Conservation (phyloP, 2,113 vertebrate species). For the Oostethus manadensis region DNA sequence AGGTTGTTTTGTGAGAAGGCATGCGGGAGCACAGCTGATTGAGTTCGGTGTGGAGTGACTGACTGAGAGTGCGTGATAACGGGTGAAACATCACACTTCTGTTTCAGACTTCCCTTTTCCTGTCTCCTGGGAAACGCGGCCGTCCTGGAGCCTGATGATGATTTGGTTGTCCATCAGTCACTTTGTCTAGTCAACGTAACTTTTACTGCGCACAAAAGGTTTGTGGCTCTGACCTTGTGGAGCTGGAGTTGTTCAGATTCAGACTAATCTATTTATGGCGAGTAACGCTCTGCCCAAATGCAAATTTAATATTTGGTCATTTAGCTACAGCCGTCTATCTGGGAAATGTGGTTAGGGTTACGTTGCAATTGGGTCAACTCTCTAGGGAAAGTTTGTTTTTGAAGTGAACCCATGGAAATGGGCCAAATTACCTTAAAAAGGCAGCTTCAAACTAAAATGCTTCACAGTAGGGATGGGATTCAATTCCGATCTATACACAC, state of each 20-base stretch:
- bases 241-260: not conserved
- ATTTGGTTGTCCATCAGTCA: not conserved
- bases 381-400: too few species aligned
- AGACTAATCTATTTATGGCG: too few species aligned
- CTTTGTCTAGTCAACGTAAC: not conserved
- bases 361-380: too few species aligned
- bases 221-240: not conserved
- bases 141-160: slow-evolving; percentile 6
- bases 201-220: not conserved
- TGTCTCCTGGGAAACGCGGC: slow-evolving; percentile 13
- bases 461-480: too few species aligned
- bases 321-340: too few species aligned
- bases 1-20: not conserved
- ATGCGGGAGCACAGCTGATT: slow-evolving; percentile 3
- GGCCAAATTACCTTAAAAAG: too few species aligned
- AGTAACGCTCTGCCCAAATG: too few species aligned
- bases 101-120: slow-evolving; percentile 28
- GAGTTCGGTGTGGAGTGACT: slow-evolving; percentile 9
- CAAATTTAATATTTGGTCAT: too few species aligned
- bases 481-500: too few species aligned
- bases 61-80: slow-evolving; percentile 37
- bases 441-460: not conserved
- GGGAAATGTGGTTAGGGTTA: too few species aligned
- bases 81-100: slow-evolving; percentile 40
- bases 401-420: too few species aligned